Conservation (phyloP, 2,888 invertebrate genomes). For the Leptinotarsa haldemani region DNA sequence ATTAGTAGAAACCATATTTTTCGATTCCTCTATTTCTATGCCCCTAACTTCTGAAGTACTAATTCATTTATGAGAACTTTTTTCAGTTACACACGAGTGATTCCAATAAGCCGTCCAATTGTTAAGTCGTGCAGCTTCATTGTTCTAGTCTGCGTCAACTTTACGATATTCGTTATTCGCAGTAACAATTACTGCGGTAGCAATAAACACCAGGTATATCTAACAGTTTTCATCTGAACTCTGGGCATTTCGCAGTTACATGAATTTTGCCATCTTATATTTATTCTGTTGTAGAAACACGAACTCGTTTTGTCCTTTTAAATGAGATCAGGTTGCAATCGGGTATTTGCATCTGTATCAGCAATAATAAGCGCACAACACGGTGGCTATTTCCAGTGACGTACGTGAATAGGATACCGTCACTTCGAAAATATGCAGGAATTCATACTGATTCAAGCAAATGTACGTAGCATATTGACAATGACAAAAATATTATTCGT, state of each 20-base stretch:
- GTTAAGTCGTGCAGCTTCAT: background rate
- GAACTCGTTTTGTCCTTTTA: conserved; percentile 48
- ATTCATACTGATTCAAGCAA: too few species aligned
- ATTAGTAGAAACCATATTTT: too few species aligned
- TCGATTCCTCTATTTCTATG: too few species aligned
- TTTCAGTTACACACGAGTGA: conserved; percentile 2
- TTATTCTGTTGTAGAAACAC: conserved; percentile 31
- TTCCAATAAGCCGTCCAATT: background rate
- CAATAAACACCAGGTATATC: conserved; percentile 23
- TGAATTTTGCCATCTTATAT: conserved; percentile 25
- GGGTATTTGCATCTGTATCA: conserved; percentile 46
- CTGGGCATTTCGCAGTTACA: conserved; percentile 22
- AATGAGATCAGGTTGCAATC: conserved; percentile 49
- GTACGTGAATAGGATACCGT: background rate
- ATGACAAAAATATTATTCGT: too few species aligned
- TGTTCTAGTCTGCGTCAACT: background rate
- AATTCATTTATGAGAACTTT: background rate
- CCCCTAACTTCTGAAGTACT: too few species aligned
- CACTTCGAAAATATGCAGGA: too few species aligned
- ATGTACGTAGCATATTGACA: too few species aligned
- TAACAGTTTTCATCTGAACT: conserved; percentile 23
- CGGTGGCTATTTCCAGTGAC: conserved; percentile 33
- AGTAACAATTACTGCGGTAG: conserved; percentile 6
- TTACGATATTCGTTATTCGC: conserved; percentile 7
- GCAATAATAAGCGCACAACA: conserved; percentile 40